Evolutionary conservation across 2,888 invertebrate species (phyloP), one percentile per base, ranked within the genome.

Genomic region (Leucophenga maculata): DNA sequence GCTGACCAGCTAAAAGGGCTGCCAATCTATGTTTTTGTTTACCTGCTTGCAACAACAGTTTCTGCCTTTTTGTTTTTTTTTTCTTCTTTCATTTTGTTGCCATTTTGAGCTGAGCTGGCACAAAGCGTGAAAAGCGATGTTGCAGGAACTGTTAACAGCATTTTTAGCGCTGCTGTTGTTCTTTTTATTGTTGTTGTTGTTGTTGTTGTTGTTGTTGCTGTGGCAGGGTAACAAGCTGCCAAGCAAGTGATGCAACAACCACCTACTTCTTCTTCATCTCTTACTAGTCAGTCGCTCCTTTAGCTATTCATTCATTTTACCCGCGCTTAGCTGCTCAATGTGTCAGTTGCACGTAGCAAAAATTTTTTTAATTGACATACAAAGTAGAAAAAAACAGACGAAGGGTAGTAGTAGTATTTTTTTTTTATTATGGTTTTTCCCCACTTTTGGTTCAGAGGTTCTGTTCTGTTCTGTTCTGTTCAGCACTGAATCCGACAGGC

Each of bases 311-410:
- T 18, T 50, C 50, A 18, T n/a, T 18, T 50, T 18, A 50, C 50
- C 18, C 39, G 39, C 39, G 60, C 44, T 60, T 60, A 60, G 39
- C 44, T 60, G 39, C 44, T 60, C 60, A 60, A 39, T 39, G 39
- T 44, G 60, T 60, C 60, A 60, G 39, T 60, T 32, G 60, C 60
- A 60, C 60, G 60, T 60, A 44, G 60, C 16, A 39, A 60, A 60
- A 60, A 39, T 26, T 59, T 60, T 60, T 60, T 60, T 60, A 60
- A 60, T 60, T 60, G 60, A 60, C 60, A 60, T 13, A 60, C 60
- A 60, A 60, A 60, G 60, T 13, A 60, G 9, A 39, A 39, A 60
- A 57, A 55, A 11, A 14, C 4, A 22, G 39, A 4, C 55, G 26
- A 26, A 55, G 55, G 55, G 39, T 39, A 6, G 6, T 11, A 39